phyloP scores from a whole-genome alignment of 2,888 invertebrate species.

The Morpho achilles region DNA sequence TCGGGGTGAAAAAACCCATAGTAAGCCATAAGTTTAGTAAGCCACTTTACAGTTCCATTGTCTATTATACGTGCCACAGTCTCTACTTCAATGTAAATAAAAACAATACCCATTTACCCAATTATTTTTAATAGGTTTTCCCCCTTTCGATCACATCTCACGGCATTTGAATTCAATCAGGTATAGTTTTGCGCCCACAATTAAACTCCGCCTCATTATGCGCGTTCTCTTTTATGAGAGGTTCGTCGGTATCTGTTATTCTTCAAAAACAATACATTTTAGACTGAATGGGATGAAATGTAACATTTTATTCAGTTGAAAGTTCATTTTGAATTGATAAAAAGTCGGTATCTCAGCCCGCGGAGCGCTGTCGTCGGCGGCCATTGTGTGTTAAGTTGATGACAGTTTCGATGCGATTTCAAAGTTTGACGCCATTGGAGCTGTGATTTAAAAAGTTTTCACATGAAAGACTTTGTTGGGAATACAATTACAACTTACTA shows the following conservation, averaged over 20 bases:
- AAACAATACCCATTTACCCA: no score
- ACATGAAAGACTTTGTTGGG: conserved; percentile 10
- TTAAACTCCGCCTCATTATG: conserved; percentile 15
- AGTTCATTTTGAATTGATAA: conserved; percentile 25
- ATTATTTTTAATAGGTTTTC: no score
- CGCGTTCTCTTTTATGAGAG: conserved; percentile 3
- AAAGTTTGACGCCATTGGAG: conserved; percentile 15
- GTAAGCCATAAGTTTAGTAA: neutral
- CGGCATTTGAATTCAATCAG: neutral
- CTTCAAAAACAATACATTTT: conserved; percentile 17
- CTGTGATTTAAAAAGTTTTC: conserved; percentile 19
- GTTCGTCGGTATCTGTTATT: conserved; percentile 9
- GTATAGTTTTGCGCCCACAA: conserved; percentile 13
- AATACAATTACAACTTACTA: conserved; percentile 9
- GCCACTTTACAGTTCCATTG: no score
- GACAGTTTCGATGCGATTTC: conserved; percentile 18
- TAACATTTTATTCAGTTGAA: conserved; percentile 21
- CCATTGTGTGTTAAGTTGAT: conserved; percentile 15
- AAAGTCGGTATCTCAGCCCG: conserved; percentile 18
- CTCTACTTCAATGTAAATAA: no score
- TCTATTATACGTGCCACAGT: no score
- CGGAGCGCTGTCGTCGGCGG: conserved; percentile 7
- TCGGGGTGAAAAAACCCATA: neutral
- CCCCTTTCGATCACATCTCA: neutral
- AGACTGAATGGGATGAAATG: conserved; percentile 18